Evolutionary conservation across 2,113 vertebrate species (phyloP).

Genomic region (Egretta garzetta): DNA sequence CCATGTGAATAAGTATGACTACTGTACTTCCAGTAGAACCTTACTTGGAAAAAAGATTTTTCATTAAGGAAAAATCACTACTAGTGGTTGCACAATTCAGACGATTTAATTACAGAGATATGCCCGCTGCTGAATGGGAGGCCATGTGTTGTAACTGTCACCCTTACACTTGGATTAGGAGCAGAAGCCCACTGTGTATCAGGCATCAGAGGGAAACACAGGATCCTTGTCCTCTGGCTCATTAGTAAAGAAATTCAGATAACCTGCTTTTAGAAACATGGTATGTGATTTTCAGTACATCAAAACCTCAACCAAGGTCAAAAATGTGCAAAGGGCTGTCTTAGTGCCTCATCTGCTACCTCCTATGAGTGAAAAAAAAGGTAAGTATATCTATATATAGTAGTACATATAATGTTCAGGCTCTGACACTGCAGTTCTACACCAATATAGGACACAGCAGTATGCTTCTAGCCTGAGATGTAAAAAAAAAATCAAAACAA

Average conservation of each 20-base stretch:
- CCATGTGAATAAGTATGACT: background rate
- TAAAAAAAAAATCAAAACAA: background rate
- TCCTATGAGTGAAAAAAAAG: background rate
- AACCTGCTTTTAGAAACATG: background rate
- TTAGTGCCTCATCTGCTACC: background rate
- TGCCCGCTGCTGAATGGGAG: background rate
- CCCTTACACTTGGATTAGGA: background rate
- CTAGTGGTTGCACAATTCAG: background rate
- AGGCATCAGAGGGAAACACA: background rate
- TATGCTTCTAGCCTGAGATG: background rate
- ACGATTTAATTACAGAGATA: background rate
- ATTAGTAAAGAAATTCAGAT: background rate
- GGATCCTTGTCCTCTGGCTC: background rate
- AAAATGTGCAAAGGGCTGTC: background rate
- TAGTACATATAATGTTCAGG: background rate
- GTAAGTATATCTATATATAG: background rate
- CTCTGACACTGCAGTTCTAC: background rate
- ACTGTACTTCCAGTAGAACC: background rate
- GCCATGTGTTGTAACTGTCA: background rate
- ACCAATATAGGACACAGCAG: background rate
- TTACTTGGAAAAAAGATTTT: background rate
- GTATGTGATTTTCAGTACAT: background rate
- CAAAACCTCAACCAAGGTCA: background rate
- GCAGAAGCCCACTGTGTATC: background rate
- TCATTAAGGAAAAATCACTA: background rate